Conservation (phyloP, 1,140 invertebrate species). For the Hermatobates lingyangjiaoensis region DNA sequence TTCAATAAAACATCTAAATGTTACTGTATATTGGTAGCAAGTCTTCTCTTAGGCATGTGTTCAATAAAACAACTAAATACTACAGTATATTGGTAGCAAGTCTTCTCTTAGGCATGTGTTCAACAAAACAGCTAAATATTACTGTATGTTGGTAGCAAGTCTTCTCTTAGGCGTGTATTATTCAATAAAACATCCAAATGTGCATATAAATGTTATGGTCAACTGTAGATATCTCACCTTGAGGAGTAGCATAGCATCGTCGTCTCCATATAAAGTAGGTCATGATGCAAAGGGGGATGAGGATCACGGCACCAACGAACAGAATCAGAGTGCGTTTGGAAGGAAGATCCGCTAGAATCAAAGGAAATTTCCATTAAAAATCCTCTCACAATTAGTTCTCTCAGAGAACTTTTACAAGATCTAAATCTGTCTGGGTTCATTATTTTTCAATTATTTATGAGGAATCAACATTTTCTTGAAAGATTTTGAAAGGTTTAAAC, state of each 20-base stretch:
- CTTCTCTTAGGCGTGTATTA: too few relatives aligned
- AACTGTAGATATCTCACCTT: constrained; percentile 7
- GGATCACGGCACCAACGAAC: constrained; percentile 9
- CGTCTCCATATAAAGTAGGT: constrained; percentile 12
- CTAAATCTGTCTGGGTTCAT: too few relatives aligned
- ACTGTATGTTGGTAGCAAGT: not conserved
- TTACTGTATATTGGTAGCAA: not conserved
- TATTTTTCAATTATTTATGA: too few relatives aligned
- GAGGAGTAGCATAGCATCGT: constrained; percentile 7
- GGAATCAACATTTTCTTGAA: too few relatives aligned
- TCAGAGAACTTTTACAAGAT: too few relatives aligned
- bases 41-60: too few relatives aligned
- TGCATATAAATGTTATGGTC: too few relatives aligned
- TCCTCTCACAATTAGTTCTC: too few relatives aligned
- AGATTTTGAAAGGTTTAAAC: too few relatives aligned
- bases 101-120: too few relatives aligned
- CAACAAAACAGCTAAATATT: not conserved
- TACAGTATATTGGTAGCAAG: not conserved
- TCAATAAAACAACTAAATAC: not conserved
- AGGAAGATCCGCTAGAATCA: not conserved
- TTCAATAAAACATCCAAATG: too few relatives aligned
- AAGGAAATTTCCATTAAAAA: not conserved
- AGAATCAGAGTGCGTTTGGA: not conserved
- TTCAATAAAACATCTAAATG: not conserved
- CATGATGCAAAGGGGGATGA: constrained; percentile 8